Base-by-base conservation (phyloP, 2,113 vertebrate genomes). In the Mugil cephalus region DNA sequence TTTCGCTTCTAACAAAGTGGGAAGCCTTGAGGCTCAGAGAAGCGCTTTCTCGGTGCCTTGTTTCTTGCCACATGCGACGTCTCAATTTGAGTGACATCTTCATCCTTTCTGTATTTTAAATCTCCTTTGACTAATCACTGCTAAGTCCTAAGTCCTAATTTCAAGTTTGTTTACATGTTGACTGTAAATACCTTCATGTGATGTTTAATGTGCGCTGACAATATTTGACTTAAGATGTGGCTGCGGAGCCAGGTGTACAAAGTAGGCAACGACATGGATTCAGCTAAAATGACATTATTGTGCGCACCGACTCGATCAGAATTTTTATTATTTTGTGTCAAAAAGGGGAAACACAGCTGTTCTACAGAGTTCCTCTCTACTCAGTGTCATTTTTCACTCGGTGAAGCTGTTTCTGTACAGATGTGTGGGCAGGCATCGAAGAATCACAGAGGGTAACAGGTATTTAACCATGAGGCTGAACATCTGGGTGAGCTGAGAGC, bases 81-180 rank as follows among this genome's bases (percentile, higher is more conserved):
- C 43, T 85, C 35, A 56, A 18, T 77, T 58, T 86, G 77, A 84
- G 69, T 83, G 87, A 80, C 87, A 60, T 60, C 39, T 82, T 87
- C 85, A 88, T 85, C 86, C 76, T 62, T 46, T 40, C 79, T 54
- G 61, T 43, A 67, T 73, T 81, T 82, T 78, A 87, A 87, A 91
- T 89, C 86, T 87, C 75, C 80, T 81, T 88, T 83, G 74, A 89
- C 67, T 84, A 81, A 88, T 87, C 79, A 79, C 75, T 34, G 48
- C 71, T 48, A 63, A 62, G 87, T 70, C 65, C 58, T 71, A 74
- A 80, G 60, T 79, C 76, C 62, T 85, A 67, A 84, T 87, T 83
- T 82, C 24, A 74, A 67, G 67, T 88, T 83, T 88, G 67, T 86
- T 85, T 82, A 71, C 61, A 42, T 60, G 73, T 79, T 86, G 84